Base-by-base conservation (phyloP, 2,113 vertebrate genomes). In the Psettodes erumei region DNA sequence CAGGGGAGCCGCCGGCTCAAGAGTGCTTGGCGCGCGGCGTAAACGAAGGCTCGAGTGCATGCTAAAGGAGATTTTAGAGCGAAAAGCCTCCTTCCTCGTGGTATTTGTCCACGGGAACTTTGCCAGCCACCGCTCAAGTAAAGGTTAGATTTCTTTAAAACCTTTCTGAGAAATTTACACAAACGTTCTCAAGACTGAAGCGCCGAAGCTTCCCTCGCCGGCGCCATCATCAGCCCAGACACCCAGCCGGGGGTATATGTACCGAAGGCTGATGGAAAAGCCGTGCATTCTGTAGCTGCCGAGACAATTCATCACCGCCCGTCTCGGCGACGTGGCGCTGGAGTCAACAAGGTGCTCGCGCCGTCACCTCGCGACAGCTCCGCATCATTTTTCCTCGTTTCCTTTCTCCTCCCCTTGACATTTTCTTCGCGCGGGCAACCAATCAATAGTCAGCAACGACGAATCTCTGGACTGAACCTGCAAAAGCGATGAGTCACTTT, bases 31-130 rank as follows among this genome's bases (percentile, higher is more conserved):
- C 16, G 33, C 30, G 53, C 4, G 21, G n/a, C 21, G 10, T 33
- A 35, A 35, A 64, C 68, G 15, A 65, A 65, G 30, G 40, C 21
- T 63, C n/a, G 55, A 55, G 50, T 62, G 5, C 42, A 51, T 56
- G 60, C 9, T 27, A 33, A 78, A 25, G 30, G 16, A 25, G 30
- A 45, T 28, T 55, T 38, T 19, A 53, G 23, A 25, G 9, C 6
- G 6, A 30, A 62, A 71, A 42, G 32, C 23, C 18, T 33, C 32
- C 4, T 54, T 60, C 66, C 48, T 58, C 54, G 53, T 55, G 59
- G 5, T 25, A 8, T 25, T 56, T 11, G 18, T 33, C 48, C 43
- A 12, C 23, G 53, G 5, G 47, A 19, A 50, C 55, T 58, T 28
- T 61, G 48, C 12, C 7, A 59, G 18, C 38, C 42, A 21, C 56